phyloP scores from a whole-genome alignment of 2,797 vertebrate species.

The Xiphorhynchus erythropygius region DNA sequence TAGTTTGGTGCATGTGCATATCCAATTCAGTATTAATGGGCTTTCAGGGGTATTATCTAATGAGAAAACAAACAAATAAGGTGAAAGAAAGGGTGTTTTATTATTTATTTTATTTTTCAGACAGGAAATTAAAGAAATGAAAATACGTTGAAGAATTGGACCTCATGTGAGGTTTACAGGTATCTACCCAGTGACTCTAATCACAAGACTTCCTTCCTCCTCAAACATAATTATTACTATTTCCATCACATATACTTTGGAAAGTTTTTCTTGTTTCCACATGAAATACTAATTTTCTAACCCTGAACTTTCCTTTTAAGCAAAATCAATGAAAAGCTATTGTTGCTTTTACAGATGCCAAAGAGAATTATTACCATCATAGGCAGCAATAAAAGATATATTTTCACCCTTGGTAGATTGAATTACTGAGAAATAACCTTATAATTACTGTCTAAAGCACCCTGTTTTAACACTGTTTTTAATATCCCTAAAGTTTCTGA shows the following conservation, averaged over 20 bases:
- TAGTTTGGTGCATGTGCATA: background rate
- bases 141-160: background rate
- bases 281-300: slow-evolving; percentile 58
- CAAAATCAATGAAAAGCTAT: slow-evolving; percentile 64
- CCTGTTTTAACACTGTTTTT: slow-evolving; percentile 30
- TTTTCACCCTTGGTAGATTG: slow-evolving; percentile 34
- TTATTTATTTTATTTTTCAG: slow-evolving; percentile 21
- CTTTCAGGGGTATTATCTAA: background rate
- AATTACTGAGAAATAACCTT: slow-evolving; percentile 60
- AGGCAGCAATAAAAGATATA: slow-evolving; percentile 55
- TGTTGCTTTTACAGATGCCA: slow-evolving; percentile 60
- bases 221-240: slow-evolving; percentile 8
- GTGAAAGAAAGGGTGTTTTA: background rate
- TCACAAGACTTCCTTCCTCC: slow-evolving; percentile 7
- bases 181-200: background rate
- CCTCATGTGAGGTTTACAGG: background rate
- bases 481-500: slow-evolving; percentile 33
- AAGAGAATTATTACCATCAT: slow-evolving; percentile 53
- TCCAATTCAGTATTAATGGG: background rate
- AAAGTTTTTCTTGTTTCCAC: slow-evolving; percentile 56
- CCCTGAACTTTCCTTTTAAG: slow-evolving; percentile 61
- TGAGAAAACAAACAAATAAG: slow-evolving; percentile 23
- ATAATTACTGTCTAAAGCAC: slow-evolving; percentile 57
- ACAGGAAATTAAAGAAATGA: slow-evolving; percentile 25
- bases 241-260: background rate